Evolutionary conservation across 2,888 invertebrate species (phyloP).

Genomic region (Eupithecia pulchellata): DNA sequence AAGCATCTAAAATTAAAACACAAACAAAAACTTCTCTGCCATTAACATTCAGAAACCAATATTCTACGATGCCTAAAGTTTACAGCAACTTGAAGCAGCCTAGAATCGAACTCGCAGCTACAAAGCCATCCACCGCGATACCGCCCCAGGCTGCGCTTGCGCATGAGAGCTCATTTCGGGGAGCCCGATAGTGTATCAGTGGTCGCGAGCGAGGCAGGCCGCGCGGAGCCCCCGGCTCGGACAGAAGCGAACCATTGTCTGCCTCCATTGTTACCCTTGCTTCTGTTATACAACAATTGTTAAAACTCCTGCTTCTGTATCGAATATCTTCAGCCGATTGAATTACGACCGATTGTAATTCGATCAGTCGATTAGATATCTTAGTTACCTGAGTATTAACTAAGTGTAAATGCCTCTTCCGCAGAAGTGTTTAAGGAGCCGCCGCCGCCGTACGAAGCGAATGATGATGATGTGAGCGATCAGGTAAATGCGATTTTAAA

Average conservation of each 20-base stretch:
- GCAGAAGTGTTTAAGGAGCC: conserved; percentile 75
- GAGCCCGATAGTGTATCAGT: conserved; percentile 52
- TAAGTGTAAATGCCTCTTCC: neutral
- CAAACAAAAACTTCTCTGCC: too few species aligned
- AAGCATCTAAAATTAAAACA: too few species aligned
- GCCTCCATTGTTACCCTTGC: conserved; percentile 57
- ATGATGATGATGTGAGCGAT: conserved; percentile 54
- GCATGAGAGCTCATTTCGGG: conserved; percentile 34
- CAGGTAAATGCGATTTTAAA: conserved; percentile 54
- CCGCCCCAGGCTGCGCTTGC: neutral
- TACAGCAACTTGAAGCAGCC: neutral
- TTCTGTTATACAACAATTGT: conserved; percentile 51
- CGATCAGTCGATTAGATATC: conserved; percentile 16
- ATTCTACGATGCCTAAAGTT: neutral
- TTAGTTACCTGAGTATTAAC: neutral
- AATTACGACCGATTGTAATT: conserved; percentile 61
- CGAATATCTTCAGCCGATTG: neutral
- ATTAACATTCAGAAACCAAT: too few species aligned
- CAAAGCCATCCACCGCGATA: neutral
- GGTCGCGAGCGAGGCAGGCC: conserved; percentile 51
- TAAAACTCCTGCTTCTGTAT: conserved; percentile 46
- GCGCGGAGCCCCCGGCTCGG: conserved; percentile 24
- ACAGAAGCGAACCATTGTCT: conserved; percentile 25
- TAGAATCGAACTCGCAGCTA: conserved; percentile 6
- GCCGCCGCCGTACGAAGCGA: conserved; percentile 77